Base-by-base conservation (phyloP, 2,888 invertebrate species). In the Graphium colonna region DNA sequence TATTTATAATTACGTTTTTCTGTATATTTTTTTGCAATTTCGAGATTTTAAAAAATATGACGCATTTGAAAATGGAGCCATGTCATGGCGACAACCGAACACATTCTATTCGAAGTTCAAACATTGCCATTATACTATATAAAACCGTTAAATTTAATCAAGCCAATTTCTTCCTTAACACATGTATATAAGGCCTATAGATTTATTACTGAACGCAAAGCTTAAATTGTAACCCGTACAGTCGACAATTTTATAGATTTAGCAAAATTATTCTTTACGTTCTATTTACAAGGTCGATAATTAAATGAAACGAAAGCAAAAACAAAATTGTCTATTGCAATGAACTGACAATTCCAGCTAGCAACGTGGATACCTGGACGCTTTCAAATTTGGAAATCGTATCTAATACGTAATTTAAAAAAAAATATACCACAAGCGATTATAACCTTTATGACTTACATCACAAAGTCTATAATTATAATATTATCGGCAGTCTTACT, bases 101-200 rank as follows among this genome's bases (percentile, higher is more conserved):
- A 39, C 52, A 52, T 55, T 52, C 58, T 48, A 41, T 44, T 45
- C 15, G 31, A 44, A 43, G 1, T 44, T 33, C 7, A 31, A 31
- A 40, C 39, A 40, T 9, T 40, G 39, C 15, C 8, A 38, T 8
- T 48, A 16, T 41, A 48, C 17, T 52, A 51, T 56, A 47, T 57
- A 51, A 48, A 51, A 31, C 5, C 9, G 9, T 2, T 9, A 31
- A 9, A 31, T 7, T 1, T 31, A 31, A 31, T 9, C 1, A 7
- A 31, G 3, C 21, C 5, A 21, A 21, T 21, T 52, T 50, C 21
- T 40, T 28, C 41, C 26, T 51, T 55, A 51, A 33, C 0, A 0
- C 16, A 7, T 12, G 3, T 0, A 0, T 21, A 45, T 57, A 54
- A 45, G 8, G 31, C 10, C 9, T 31, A 10, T 31, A 9, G 31